Base-by-base conservation (phyloP, 2,113 vertebrate genomes). In the Rhadina sibilatrix region DNA sequence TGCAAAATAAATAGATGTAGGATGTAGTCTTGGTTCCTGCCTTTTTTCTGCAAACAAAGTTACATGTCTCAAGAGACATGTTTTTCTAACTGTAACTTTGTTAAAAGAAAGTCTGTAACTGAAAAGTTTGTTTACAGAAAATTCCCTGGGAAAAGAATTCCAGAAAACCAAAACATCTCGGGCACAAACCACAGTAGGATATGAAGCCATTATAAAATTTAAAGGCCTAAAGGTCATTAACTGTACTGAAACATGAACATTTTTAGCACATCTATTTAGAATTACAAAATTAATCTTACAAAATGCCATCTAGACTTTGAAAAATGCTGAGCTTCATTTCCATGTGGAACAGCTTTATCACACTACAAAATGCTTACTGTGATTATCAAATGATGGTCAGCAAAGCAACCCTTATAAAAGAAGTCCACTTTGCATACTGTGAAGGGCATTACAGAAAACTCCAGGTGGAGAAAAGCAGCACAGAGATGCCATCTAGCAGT, bases 401-500 rank as follows among this genome's bases (percentile, higher is more conserved):
- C 49, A 91, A 90, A 87, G 79, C 82, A 88, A 88, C 80, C 19
- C 59, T 57, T 85, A 18, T 12, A 46, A 49, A 68, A 92, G 14
- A 84, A 88, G 42, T 70, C 63, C 77, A 80, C 63, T 82, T 64
- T 87, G 49, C n/a, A 33, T 60, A 88, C 38, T 70, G 68, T 76
- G 90, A 97, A 98, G 97, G 97, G 98, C 96, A 95, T 91, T 87
- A 84, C 46, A 70, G 63, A 94, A 94, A 95, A 87, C 64, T 91
- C 68, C 19, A 13, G 44, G 40, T 96, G 90, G 24, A 42, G 56
- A 94, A 97, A 92, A 89, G 91, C 94, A 97, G 97, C 90, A 97
- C 96, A 97, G 96, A 98, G 97, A 96, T 98, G 98, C 98, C 98
- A 98, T 93, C 98, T 98, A 98, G 97, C 98, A 98, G 98, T 53